Conservation (phyloP, 2,113 vertebrate species). For the Pachyramphus minor region DNA sequence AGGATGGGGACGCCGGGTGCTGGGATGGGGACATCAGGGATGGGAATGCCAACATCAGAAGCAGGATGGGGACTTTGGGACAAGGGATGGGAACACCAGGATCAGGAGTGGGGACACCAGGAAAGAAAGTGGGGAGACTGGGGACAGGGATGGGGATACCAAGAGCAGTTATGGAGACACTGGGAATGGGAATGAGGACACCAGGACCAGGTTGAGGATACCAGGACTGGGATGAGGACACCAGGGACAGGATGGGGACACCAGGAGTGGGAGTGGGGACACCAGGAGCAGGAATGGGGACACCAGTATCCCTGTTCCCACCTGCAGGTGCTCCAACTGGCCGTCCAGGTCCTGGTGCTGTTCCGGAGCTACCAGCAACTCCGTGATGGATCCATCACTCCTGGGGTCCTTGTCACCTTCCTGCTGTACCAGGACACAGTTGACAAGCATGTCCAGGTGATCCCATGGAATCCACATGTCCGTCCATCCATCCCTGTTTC, state of each 20-base stretch:
- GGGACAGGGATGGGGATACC: too few species aligned
- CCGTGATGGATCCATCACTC: background rate
- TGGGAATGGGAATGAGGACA: background rate
- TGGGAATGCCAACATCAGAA: background rate
- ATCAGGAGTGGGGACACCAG: background rate
- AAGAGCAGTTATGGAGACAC: too few species aligned
- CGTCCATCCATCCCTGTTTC: background rate
- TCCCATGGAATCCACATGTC: background rate
- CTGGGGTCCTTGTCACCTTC: background rate
- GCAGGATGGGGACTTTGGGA: background rate
- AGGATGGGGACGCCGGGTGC: background rate
- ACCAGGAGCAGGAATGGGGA: background rate
- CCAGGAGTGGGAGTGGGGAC: background rate
- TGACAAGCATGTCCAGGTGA: background rate
- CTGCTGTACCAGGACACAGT: background rate
- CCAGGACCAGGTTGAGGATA: background rate
- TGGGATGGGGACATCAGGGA: background rate
- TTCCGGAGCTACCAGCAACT: background rate
- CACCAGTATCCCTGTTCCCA: background rate
- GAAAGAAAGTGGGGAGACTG: background rate
- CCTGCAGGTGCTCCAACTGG: background rate
- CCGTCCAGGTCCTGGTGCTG: background rate
- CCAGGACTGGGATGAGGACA: background rate
- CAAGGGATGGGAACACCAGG: background rate
- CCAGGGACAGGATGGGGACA: background rate